A percentile compares a stretch with the other conserved stretches of the same genome.
phyloP scores from a whole-genome alignment of 2,113 vertebrate genomes.

The Polypterus senegalus region DNA sequence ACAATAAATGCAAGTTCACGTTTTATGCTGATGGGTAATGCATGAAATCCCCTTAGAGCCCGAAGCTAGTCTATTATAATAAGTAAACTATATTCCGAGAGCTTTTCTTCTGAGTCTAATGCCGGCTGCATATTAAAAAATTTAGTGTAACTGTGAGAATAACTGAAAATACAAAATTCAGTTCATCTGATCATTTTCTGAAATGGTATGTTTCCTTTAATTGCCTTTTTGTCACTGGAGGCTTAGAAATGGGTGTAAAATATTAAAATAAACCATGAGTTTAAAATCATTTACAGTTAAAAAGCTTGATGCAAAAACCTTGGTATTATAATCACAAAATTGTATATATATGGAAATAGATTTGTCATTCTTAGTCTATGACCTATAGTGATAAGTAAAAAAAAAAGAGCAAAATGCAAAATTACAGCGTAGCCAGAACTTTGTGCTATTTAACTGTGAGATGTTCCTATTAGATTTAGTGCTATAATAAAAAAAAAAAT shows the following conservation, averaged over 20 bases:
- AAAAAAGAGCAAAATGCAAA: too few relatives aligned
- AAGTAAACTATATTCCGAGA: conserved; percentile 74
- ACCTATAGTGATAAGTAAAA: too few relatives aligned
- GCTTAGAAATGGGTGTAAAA: conserved; percentile 41
- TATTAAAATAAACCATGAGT: background rate
- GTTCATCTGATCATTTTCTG: conserved; percentile 55
- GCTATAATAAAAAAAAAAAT: too few relatives aligned
- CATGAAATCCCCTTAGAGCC: conserved; percentile 69
- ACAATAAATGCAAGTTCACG: conserved; percentile 86
- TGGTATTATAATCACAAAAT: background rate
- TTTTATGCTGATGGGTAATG: conserved; percentile 73
- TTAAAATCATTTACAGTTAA: background rate
- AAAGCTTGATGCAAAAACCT: background rate
- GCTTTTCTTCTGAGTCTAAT: conserved; percentile 71
- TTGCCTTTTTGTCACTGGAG: conserved; percentile 57
- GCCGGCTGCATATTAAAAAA: conserved; percentile 82
- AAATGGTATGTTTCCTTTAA: conserved; percentile 58
- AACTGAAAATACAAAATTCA: conserved; percentile 56
- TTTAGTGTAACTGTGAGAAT: conserved; percentile 57
- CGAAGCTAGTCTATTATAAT: conserved; percentile 75
- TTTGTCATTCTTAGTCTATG: too few relatives aligned
- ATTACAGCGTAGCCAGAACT: too few relatives aligned
- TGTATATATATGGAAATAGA: background rate
- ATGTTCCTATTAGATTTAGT: too few relatives aligned
- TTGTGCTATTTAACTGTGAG: too few relatives aligned